Evolutionary conservation across 2,797 vertebrate genomes (phyloP).

Genomic region (Toxotes lorentzi): DNA sequence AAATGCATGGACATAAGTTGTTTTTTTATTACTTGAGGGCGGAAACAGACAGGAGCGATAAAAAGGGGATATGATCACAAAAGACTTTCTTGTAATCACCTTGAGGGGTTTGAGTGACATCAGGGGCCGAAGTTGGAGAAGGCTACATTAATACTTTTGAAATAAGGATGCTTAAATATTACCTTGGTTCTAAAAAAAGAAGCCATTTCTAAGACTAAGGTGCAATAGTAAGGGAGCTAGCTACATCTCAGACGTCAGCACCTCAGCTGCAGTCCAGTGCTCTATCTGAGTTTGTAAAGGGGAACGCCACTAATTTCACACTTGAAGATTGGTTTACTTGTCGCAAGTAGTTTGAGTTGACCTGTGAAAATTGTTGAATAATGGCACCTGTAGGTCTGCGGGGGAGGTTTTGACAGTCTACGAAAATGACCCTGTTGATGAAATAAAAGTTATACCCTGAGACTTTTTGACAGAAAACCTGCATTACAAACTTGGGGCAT

Average conservation of each 20-base stretch:
- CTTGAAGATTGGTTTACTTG: not conserved
- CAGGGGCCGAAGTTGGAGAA: constrained; percentile 32
- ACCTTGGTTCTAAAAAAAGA: constrained; percentile 53
- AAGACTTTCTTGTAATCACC: constrained; percentile 67
- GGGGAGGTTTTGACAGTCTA: not conserved
- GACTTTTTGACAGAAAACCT: not conserved
- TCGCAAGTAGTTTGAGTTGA: not conserved
- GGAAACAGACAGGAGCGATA: constrained; percentile 60
- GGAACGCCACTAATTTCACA: not conserved
- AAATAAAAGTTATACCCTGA: not conserved
- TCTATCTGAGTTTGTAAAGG: not conserved
- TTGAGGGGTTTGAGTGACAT: constrained; percentile 62
- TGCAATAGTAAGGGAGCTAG: constrained; percentile 47
- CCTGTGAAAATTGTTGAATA: not conserved
- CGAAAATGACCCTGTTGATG: not conserved
- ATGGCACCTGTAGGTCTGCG: not conserved
- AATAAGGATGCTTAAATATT: constrained; percentile 73
- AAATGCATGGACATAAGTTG: constrained; percentile 59
- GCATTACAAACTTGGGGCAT: not conserved
- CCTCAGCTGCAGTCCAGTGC: not conserved
- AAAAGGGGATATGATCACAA: constrained; percentile 69
- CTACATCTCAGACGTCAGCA: constrained; percentile 2
- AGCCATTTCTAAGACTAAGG: constrained; percentile 55
- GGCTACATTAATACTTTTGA: constrained; percentile 64
- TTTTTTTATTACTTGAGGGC: constrained; percentile 63